phyloP scores from a whole-genome alignment of 2,113 vertebrate genomes.

The Rallus limicola region DNA sequence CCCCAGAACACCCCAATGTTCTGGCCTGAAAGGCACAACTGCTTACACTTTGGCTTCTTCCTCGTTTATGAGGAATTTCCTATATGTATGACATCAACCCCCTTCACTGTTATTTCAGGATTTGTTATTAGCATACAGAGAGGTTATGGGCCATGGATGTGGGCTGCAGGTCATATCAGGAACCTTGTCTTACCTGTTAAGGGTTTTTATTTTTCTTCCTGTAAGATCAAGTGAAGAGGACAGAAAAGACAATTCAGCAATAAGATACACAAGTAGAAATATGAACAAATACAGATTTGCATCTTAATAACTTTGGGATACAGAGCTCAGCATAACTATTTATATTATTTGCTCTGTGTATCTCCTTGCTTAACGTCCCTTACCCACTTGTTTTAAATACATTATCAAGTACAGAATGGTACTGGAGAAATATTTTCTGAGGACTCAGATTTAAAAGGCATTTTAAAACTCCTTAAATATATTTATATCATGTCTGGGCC shows the following conservation, averaged over 20 bases:
- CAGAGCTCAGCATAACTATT: neutral
- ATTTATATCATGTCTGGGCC: neutral
- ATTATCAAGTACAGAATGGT: neutral
- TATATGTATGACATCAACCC: neutral
- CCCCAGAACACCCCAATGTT: neutral
- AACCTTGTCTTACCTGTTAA: neutral
- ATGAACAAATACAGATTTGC: constrained; percentile 49
- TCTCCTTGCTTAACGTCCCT: neutral
- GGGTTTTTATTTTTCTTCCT: neutral
- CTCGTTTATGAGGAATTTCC: neutral
- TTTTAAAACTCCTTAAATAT: neutral
- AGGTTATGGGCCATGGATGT: neutral
- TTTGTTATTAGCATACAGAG: neutral
- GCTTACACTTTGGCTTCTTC: neutral
- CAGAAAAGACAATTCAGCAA: neutral
- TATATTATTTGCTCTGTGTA: neutral
- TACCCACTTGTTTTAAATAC: neutral
- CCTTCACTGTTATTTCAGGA: neutral
- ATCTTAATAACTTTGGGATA: constrained; percentile 44
- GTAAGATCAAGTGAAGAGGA: neutral
- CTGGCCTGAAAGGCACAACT: neutral
- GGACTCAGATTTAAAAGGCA: neutral
- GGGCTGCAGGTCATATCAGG: neutral
- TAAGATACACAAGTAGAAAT: neutral
- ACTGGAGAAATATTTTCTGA: neutral